Conservation (phyloP, 2,113 vertebrate species). For the Catharus bicknelli region DNA sequence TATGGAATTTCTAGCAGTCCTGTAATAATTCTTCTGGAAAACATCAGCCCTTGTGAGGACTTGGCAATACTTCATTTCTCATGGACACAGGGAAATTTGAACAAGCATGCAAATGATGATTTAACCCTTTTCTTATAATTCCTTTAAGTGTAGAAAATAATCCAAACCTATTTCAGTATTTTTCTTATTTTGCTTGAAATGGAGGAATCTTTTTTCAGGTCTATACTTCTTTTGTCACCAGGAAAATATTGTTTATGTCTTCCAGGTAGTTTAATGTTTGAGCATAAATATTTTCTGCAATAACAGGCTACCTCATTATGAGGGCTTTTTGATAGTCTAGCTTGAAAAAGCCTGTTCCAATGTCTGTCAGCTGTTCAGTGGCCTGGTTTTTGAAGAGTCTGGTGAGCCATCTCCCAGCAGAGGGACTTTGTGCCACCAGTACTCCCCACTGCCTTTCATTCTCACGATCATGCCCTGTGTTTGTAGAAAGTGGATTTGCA, state of each 20-base stretch:
- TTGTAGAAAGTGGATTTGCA: background rate
- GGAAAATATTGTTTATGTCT: background rate
- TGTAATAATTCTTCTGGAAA: constrained; percentile 38
- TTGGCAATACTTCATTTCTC: constrained; percentile 1
- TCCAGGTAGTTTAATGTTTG: background rate
- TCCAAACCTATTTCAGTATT: background rate
- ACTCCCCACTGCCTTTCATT: background rate
- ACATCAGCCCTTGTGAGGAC: background rate
- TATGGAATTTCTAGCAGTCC: constrained; percentile 4
- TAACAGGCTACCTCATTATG: background rate
- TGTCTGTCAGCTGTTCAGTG: background rate
- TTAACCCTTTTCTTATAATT: constrained; percentile 23
- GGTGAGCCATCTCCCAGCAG: background rate
- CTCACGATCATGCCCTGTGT: background rate
- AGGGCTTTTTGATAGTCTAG: background rate
- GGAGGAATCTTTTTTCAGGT: background rate
- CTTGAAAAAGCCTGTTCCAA: background rate
- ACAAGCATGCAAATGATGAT: background rate
- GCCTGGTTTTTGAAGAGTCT: background rate
- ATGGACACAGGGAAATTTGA: background rate
- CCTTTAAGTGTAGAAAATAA: background rate
- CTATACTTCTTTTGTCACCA: background rate
- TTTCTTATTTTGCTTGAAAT: background rate
- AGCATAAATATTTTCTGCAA: background rate
- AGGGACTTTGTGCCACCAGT: background rate